phyloP scores from a whole-genome alignment of 2,113 vertebrate genomes.

The Donacobius atricapilla region DNA sequence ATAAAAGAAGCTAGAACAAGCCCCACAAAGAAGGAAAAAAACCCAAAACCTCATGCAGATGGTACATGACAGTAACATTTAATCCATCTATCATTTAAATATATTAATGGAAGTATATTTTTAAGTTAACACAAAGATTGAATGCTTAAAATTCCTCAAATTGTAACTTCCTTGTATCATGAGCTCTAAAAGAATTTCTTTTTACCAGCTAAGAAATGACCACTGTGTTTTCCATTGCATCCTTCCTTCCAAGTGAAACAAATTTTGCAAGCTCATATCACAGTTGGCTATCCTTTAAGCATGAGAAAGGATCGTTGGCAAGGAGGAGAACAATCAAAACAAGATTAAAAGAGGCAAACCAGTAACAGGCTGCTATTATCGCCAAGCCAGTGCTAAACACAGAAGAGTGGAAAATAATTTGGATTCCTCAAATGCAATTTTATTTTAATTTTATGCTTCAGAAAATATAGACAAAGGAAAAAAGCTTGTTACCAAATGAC shows the following conservation, averaged over 20 bases:
- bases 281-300: slow-evolving; percentile 9
- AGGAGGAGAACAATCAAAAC: neutral
- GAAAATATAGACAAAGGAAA: neutral
- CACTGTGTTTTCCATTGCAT: slow-evolving; percentile 41
- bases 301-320: slow-evolving; percentile 7
- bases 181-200: neutral
- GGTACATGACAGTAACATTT: neutral
- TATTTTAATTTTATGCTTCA: neutral
- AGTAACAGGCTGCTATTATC: neutral
- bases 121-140: neutral
- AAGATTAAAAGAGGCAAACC: neutral
- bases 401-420: neutral
- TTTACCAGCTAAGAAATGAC: neutral
- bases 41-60: rapidly evolving
- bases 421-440: neutral
- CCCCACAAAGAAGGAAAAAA: neutral
- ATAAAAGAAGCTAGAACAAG: neutral
- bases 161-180: neutral
- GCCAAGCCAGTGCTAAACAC: neutral
- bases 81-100: neutral
- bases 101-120: neutral
- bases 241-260: slow-evolving; percentile 48
- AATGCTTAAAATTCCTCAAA: neutral
- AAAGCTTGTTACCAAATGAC: neutral
- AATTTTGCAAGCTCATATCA: slow-evolving; percentile 31